Evolutionary conservation across 1,140 invertebrate species (phyloP), one percentile per base, ranked within the genome.

Genomic region (Danaus plexippus): DNA sequence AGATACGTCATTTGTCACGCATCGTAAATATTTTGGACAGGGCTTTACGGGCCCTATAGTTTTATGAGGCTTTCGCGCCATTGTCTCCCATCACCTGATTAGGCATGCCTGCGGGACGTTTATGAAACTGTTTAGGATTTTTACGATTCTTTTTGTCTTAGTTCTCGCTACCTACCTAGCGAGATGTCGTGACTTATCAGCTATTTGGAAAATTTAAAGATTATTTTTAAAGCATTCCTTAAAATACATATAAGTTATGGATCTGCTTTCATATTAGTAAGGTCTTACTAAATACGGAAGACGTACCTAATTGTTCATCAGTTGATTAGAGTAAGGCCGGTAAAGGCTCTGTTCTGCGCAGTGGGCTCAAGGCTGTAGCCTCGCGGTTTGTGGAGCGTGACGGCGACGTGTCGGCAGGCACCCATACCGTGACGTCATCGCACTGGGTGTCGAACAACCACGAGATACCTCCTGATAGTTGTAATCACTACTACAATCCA

Each of bases 381-480:
- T 86, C 80, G 80, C 66, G 63, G 78, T 86, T 86, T 86, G 83
- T 86, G 83, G 83, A 86, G 80, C 83, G 75, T 80, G 80, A 86
- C 83, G 73, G 68, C 71, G 82, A 85, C 62, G 58, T 57, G 77
- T 75, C 64, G 76, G 79, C 22, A 32, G 22, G 22, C 83, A 84
- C 82, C 80, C 82, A 83, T 68, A 63, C 44, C 70, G 66, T 84
- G 75, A 84, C 83, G 83, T 84, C 80, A 82, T 59, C 47, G 56
- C 62, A 32, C 7, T 32, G 22, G 22, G 22, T 32, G 22, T 32
- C 1, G 22, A 32, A 32, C 22, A 6, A 32, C 22, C 22, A 32
- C 22, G 5, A 32, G 22, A 32, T 32, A 32, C 22, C 22, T 32
- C 22, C 22, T 32, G 22, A 32, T 32, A 32, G 22, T 32, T 7